Evolutionary conservation across 2,888 invertebrate genomes (phyloP).

Genomic region (Oxystoma pomonae): DNA sequence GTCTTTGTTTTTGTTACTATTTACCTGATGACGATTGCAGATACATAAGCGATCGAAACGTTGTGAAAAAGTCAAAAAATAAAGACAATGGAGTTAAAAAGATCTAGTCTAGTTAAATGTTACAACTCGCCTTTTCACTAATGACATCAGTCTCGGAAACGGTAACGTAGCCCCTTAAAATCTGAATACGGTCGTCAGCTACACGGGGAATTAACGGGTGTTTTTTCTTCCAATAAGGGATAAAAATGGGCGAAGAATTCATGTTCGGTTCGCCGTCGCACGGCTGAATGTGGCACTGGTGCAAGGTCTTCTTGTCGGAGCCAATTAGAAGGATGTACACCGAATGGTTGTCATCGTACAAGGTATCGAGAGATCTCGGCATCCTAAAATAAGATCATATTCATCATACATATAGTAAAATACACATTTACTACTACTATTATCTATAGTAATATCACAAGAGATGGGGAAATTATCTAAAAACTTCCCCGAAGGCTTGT

Average conservation of each 20-base stretch:
- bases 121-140: neutral
- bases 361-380: conserved; percentile 39
- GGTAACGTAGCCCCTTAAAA: conserved; percentile 34
- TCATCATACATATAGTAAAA: too few species aligned
- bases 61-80: too few species aligned
- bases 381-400: too few species aligned
- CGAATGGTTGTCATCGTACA: conserved; percentile 35
- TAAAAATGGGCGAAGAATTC: conserved; percentile 30
- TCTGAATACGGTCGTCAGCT: conserved; percentile 33
- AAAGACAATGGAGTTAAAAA: too few species aligned
- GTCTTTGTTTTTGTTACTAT: too few species aligned
- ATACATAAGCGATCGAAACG: too few species aligned
- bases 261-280: conserved; percentile 24
- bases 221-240: conserved; percentile 34
- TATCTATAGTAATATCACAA: too few species aligned
- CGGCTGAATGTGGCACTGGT: conserved; percentile 39
- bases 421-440: too few species aligned
- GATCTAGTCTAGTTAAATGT: too few species aligned
- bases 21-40: too few species aligned
- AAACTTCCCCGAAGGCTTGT: too few species aligned
- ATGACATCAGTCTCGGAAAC: conserved; percentile 34
- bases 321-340: conserved; percentile 39
- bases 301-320: conserved; percentile 38
- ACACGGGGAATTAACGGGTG: conserved; percentile 29
- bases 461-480: too few species aligned